A percentile compares a stretch with the other conserved stretches of the same genome.
phyloP scores from a whole-genome alignment of 2,888 invertebrate genomes.

The Lithophane semibrunnea region DNA sequence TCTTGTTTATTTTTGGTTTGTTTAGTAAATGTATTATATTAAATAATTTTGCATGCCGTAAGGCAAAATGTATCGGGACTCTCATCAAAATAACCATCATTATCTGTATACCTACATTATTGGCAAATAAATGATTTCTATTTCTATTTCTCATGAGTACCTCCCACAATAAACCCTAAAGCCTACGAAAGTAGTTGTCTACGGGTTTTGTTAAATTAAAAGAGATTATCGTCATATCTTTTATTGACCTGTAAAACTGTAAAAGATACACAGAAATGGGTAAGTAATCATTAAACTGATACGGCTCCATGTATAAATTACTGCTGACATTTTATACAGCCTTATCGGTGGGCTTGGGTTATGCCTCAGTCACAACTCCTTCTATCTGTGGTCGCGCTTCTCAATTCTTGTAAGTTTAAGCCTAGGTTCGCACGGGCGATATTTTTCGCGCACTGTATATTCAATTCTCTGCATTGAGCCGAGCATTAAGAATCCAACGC shows the following conservation, averaged over 20 bases:
- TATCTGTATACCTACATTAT: too few relatives aligned
- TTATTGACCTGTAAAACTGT: neutral
- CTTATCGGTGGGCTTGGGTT: neutral
- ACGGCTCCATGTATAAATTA: neutral
- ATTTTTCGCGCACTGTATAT: neutral
- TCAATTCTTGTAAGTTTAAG: neutral
- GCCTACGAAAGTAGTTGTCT: neutral
- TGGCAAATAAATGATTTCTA: too few relatives aligned
- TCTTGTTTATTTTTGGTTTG: too few relatives aligned
- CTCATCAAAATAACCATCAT: too few relatives aligned
- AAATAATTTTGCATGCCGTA: too few relatives aligned
- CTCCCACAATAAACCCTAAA: neutral
- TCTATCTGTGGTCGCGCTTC: neutral
- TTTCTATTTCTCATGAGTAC: too few relatives aligned
- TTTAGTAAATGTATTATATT: too few relatives aligned
- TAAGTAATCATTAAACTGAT: neutral
- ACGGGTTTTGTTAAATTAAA: neutral
- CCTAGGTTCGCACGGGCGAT: neutral
- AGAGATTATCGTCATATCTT: neutral
- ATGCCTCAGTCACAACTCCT: neutral
- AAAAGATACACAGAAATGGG: neutral
- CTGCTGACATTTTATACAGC: neutral
- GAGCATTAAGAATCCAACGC: neutral
- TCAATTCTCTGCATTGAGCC: neutral
- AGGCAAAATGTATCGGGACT: too few relatives aligned